Conservation (phyloP, 2,113 vertebrate species). For the Camelus bactrianus region DNA sequence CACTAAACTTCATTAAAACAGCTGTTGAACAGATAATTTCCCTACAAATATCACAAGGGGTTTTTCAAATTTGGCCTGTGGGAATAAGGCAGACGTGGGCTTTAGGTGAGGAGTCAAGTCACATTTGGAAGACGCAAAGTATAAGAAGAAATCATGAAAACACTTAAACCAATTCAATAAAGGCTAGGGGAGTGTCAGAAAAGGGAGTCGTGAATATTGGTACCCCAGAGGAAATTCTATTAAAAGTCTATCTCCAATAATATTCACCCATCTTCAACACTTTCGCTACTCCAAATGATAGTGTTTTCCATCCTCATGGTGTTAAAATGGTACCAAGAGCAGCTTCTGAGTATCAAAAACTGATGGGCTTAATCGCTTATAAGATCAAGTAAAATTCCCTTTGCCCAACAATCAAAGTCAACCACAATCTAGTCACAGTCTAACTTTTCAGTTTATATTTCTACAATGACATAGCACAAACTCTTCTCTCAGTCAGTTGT, state of each 20-base stretch:
- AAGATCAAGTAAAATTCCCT: not conserved
- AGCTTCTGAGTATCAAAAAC: not conserved
- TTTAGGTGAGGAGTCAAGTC: not conserved
- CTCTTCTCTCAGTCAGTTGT: not conserved
- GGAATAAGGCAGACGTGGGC: not conserved
- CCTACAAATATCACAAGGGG: not conserved
- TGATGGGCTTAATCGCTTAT: not conserved
- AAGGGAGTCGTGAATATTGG: not conserved
- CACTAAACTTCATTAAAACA: not conserved
- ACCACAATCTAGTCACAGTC: not conserved
- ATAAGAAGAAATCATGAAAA: not conserved
- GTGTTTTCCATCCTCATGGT: not conserved
- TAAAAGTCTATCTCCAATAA: not conserved
- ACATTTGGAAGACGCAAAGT: not conserved
- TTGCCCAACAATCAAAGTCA: not conserved
- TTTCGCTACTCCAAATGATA: not conserved
- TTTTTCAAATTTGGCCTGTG: not conserved
- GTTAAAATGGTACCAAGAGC: not conserved
- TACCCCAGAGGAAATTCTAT: not conserved
- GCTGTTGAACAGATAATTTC: not conserved
- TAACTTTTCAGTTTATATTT: not conserved
- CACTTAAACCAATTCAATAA: not conserved
- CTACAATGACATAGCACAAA: not conserved
- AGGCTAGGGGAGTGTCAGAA: not conserved
- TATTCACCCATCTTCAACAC: not conserved